Conservation (phyloP, 2,113 vertebrate species). For the Fukomys damarensis region DNA sequence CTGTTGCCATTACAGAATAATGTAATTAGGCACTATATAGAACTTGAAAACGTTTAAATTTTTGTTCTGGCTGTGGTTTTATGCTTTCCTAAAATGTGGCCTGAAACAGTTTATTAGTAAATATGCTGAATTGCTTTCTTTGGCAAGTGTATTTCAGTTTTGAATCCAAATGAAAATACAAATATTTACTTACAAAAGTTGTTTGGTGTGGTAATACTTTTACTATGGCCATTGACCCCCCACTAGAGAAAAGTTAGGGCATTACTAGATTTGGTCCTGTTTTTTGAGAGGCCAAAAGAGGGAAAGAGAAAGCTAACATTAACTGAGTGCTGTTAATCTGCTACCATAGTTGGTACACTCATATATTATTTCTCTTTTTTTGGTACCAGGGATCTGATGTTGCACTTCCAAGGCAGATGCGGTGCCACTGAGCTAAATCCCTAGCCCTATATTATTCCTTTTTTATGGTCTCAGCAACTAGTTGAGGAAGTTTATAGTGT, state of each 20-base stretch:
- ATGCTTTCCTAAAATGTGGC: conserved; percentile 75
- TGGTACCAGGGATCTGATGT: no score
- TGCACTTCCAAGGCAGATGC: no score
- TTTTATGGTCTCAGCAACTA: not conserved
- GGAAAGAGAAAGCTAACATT: not conserved
- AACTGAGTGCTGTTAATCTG: not conserved
- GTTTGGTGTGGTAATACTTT: conserved; percentile 77
- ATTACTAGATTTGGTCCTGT: conserved; percentile 50
- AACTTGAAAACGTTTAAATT: conserved; percentile 68
- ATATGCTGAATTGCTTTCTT: conserved; percentile 80
- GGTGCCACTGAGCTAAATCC: no score
- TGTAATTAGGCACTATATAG: conserved; percentile 57
- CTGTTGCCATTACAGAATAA: conserved; percentile 61
- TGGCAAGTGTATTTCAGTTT: conserved; percentile 79
- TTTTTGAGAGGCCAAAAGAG: conserved; percentile 49
- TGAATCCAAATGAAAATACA: conserved; percentile 80
- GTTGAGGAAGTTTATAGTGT: conserved; percentile 24
- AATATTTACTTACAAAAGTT: conserved; percentile 79
- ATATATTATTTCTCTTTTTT: not conserved
- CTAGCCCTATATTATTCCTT: not conserved
- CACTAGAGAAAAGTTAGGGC: conserved; percentile 68
- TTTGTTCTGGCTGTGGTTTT: conserved; percentile 71
- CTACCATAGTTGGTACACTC: not conserved
- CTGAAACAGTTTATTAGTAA: conserved; percentile 74
- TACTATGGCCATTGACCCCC: conserved; percentile 69